Evolutionary conservation across 2,113 vertebrate genomes (phyloP).

Genomic region (Phylloscopus whistleri): DNA sequence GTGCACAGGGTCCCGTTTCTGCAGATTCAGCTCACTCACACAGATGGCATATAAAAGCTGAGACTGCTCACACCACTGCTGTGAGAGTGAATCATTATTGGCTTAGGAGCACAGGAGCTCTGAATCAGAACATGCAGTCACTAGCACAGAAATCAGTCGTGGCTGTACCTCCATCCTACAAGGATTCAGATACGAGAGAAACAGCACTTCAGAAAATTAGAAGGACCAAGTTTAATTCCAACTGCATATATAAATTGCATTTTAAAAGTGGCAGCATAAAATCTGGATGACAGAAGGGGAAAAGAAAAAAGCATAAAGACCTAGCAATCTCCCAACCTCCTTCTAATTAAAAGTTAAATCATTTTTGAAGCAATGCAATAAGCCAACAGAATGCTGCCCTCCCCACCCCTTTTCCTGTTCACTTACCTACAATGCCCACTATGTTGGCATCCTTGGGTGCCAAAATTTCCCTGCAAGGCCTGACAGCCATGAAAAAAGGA

Average conservation of each 20-base stretch:
- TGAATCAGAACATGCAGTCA: not conserved
- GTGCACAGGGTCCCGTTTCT: conserved; percentile 17
- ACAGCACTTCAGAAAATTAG: not conserved
- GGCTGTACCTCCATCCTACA: not conserved
- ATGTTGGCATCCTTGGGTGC: not conserved
- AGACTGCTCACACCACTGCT: conserved; percentile 59
- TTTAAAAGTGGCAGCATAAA: not conserved
- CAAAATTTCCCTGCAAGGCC: not conserved
- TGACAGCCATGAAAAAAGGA: not conserved
- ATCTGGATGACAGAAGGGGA: not conserved
- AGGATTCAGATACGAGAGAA: not conserved
- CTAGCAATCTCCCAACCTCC: not conserved
- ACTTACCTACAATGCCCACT: not conserved
- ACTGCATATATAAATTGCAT: not conserved
- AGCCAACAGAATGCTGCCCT: not conserved
- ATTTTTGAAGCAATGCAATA: not conserved
- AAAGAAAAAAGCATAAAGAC: not conserved
- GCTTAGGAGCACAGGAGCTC: not conserved
- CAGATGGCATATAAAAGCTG: conserved; percentile 59
- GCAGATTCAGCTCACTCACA: conserved; percentile 58
- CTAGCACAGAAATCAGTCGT: conserved; percentile 6
- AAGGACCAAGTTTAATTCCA: not conserved
- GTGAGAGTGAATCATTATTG: conserved; percentile 61
- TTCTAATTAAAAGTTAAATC: not conserved
- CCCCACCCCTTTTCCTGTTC: not conserved